Conservation (phyloP, 2,888 invertebrate genomes). For the Xylocampa areola region DNA sequence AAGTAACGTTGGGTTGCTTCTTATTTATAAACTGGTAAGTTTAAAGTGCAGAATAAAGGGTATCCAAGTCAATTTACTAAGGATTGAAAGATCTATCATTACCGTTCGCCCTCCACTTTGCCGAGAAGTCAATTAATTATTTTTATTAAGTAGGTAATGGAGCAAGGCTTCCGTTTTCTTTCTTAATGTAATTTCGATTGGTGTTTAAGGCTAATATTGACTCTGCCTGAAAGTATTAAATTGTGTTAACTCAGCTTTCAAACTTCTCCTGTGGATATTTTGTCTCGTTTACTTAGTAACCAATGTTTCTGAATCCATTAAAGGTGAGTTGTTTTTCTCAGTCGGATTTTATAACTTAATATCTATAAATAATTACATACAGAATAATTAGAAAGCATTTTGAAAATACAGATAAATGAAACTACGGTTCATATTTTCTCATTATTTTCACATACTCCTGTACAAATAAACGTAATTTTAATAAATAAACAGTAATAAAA, state of each 20-base stretch:
- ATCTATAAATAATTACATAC: no score
- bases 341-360: no score
- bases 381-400: no score
- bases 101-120: neutral
- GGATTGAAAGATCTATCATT: conserved; percentile 4
- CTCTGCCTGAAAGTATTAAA: neutral
- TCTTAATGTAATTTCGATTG: neutral
- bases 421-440: neutral
- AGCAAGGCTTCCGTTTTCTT: neutral
- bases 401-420: neutral
- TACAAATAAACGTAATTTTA: neutral
- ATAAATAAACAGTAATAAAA: neutral
- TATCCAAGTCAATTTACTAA: neutral
- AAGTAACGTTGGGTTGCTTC: no score
- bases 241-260: neutral
- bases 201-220: neutral
- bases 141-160: conserved; percentile 6
- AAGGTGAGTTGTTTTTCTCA: neutral
- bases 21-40: conserved; percentile 5
- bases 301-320: neutral
- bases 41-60: conserved; percentile 7
- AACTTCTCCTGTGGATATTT: neutral
- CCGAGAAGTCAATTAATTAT: conserved; percentile 2
- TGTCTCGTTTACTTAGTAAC: neutral
- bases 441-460: neutral